These are phyloP conservation scores for Rhombomys opimus DNA, from an alignment of 2,113 vertebrate species.

Conservation along the genomic window DNA sequence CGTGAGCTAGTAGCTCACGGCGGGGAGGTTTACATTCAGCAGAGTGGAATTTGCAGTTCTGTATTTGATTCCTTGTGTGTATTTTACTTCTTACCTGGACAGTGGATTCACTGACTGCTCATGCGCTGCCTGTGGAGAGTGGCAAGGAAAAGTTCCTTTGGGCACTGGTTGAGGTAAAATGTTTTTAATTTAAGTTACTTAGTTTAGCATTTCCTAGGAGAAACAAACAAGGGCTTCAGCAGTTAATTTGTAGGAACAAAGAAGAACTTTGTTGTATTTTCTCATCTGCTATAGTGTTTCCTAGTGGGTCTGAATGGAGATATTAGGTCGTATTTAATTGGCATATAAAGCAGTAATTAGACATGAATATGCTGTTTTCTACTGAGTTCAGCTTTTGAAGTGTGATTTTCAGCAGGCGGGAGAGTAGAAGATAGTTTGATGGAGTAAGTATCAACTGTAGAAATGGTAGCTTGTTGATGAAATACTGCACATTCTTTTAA, in stretches of 20 bases:
- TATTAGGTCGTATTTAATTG: slow-evolving; percentile 46
- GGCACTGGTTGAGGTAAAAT: not conserved
- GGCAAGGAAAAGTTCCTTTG: slow-evolving; percentile 4
- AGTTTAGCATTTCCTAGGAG: not conserved
- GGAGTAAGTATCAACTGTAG: not conserved
- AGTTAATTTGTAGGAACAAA: slow-evolving; percentile 39
- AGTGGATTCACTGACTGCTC: not conserved
- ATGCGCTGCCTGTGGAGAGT: not conserved
- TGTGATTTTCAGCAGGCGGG: not conserved
- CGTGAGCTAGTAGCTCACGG: not conserved
- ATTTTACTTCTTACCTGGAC: not conserved
- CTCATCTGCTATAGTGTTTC: not conserved
- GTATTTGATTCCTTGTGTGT: not conserved
- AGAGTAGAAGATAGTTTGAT: not conserved
- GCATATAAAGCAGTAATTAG: slow-evolving; percentile 13
- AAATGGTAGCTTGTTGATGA: not conserved
- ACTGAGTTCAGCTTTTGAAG: not conserved
- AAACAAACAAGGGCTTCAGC: not conserved
- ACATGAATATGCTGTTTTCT: slow-evolving; percentile 11
- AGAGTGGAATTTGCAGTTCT: not conserved
- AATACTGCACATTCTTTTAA: not conserved
- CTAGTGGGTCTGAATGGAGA: not conserved
- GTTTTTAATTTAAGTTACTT: slow-evolving; percentile 49
- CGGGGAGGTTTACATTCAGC: not conserved
- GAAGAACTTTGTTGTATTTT: not conserved